These are phyloP conservation scores for Dendrolimus houi DNA, from an alignment of 2,888 invertebrate genomes.

Conservation along the genomic window DNA sequence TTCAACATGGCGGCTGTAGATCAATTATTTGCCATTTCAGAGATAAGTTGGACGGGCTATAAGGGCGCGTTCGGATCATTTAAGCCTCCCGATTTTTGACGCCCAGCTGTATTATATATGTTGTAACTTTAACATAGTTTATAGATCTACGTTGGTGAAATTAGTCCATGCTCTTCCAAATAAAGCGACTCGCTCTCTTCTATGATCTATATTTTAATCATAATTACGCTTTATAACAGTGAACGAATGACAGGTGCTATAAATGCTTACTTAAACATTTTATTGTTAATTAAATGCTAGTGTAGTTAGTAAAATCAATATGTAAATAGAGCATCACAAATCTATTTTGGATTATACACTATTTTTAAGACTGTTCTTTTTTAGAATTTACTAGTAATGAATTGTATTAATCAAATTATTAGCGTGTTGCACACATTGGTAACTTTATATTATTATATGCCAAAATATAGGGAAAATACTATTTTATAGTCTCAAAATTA, in stretches of 20 bases:
- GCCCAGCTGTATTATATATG: no score
- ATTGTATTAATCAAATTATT: neutral
- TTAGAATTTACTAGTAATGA: neutral
- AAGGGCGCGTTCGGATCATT: no score
- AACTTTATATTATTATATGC: neutral
- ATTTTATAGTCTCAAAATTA: no score
- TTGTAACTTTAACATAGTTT: no score
- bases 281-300: slow-evolving; percentile 2
- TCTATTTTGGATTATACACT: slow-evolving; percentile 10
- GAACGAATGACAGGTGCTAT: slow-evolving; percentile 54
- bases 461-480: no score
- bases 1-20: no score
- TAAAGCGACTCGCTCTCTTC: neutral
- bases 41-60: no score
- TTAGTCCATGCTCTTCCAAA: neutral
- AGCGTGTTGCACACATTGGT: neutral
- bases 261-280: slow-evolving; percentile 54
- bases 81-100: no score
- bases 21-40: no score
- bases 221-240: slow-evolving; percentile 8
- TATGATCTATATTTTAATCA: neutral
- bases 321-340: slow-evolving; percentile 39
- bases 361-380: slow-evolving; percentile 8
- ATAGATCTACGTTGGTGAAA: neutral
- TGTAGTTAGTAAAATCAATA: slow-evolving; percentile 11